Evolutionary conservation across 1,140 invertebrate species (phyloP).

Genomic region (Drosophila nikananu): DNA sequence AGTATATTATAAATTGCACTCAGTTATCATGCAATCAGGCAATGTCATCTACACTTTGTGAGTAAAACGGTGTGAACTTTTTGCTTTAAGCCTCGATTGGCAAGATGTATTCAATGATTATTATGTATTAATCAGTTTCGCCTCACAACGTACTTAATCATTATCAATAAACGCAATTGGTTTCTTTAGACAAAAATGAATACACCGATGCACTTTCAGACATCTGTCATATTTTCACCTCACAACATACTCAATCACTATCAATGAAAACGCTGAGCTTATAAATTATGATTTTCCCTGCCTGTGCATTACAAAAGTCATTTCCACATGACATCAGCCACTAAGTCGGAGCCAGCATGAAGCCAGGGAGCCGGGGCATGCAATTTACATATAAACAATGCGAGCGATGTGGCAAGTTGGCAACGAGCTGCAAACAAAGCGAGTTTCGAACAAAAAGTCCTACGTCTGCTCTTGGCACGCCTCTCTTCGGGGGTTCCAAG

Average conservation of each 20-base stretch:
- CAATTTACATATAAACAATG: slow-evolving; percentile 67
- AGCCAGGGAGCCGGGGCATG: slow-evolving; percentile 5
- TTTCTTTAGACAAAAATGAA: slow-evolving; percentile 9
- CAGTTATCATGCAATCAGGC: slow-evolving; percentile 19
- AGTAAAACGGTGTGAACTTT: slow-evolving; percentile 29
- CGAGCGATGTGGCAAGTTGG: slow-evolving; percentile 53
- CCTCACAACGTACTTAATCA: slow-evolving; percentile 13
- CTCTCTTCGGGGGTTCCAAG: slow-evolving; percentile 23
- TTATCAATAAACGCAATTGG: slow-evolving; percentile 4
- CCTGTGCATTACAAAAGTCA: slow-evolving; percentile 30
- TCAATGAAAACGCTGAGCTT: slow-evolving; percentile 27
- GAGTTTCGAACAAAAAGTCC: slow-evolving; percentile 52
- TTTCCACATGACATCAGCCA: slow-evolving; percentile 51
- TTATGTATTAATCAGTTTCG: background rate
- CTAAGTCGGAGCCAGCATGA: slow-evolving; percentile 6
- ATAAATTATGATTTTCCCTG: slow-evolving; percentile 45
- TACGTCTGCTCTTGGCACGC: slow-evolving; percentile 60
- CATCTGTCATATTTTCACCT: slow-evolving; percentile 16
- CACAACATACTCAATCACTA: slow-evolving; percentile 23
- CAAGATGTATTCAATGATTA: background rate
- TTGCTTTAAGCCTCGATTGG: background rate
- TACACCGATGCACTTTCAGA: background rate
- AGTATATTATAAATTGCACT: slow-evolving; percentile 20
- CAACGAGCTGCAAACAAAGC: slow-evolving; percentile 42
- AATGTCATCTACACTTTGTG: slow-evolving; percentile 13